Evolutionary conservation across 1,140 invertebrate genomes (phyloP), one percentile per base, ranked within the genome.

Genomic region (Bombus soroeensis): DNA sequence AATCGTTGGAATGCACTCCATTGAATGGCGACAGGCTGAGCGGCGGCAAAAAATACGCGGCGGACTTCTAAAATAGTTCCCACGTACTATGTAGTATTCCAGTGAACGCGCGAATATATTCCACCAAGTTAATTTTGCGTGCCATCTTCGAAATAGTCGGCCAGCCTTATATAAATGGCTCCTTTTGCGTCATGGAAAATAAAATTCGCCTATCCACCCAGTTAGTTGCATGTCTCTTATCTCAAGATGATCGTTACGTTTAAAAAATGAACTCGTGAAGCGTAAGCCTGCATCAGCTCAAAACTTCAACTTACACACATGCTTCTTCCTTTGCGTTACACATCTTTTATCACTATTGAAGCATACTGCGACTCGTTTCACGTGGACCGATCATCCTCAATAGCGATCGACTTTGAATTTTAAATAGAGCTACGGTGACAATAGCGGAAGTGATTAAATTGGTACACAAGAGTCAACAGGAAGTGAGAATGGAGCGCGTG

Each of bases 131-230:
- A 83, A 83, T 83, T 83, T 70, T 57, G 53, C 37, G 34, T 66
- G 74, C 43, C n/a, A 47, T 83, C 66, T 83, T 83, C 62, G 22
- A 83, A 83, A 83, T 78, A 83, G 62, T 57, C 43, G 25, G 41
- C 39, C 37, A 72, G 70, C 28, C 12, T 75, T 75, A 66, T 83
- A 83, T 83, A 83, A 83, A 83, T 83, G 74, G 74, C 81, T 37
- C 34, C 18, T 39, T 57, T n/a, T 75, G 32, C 43, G 73, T 75
- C 41, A 34, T n/a, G 41, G 13, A 15, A 34, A 75, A 53, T 18
- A 75, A 34, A 75, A 73, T 73, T 47, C 41, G 4, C 25, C 73
- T 15, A 34, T 53, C 18, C 41, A 6, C 4, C 12, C 13, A 15
- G 39, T 72, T 41, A 9, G 13, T 28, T 22, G 3, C 10, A 10